A percentile compares a stretch with the other conserved stretches of the same genome.
phyloP scores from a whole-genome alignment of 1,140 invertebrate species.

The Magallana ariakensis region DNA sequence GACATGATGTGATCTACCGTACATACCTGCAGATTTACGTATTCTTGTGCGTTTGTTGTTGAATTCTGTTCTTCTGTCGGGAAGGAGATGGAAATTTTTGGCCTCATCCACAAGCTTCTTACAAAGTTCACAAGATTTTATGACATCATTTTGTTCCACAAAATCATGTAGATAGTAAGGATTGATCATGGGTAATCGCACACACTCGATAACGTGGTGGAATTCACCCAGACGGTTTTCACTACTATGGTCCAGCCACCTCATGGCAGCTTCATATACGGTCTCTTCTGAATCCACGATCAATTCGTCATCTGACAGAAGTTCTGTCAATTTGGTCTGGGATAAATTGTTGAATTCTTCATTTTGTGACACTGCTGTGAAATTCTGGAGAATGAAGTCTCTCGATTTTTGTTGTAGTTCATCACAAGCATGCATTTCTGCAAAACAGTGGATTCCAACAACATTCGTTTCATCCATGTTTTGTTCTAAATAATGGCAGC shows the following conservation, averaged over 20 bases:
- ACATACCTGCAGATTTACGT: constrained; percentile 75
- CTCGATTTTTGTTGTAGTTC: constrained; percentile 81
- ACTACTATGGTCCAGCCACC: constrained; percentile 80
- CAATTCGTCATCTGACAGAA: constrained; percentile 81
- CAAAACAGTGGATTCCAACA: constrained; percentile 83
- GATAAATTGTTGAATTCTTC: constrained; percentile 81
- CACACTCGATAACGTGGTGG: constrained; percentile 80
- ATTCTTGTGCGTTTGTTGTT: constrained; percentile 76
- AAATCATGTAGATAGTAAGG: constrained; percentile 83
- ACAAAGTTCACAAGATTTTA: constrained; percentile 75
- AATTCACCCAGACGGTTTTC: constrained; percentile 65
- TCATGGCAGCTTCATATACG: constrained; percentile 81
- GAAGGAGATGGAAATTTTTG: constrained; percentile 81
- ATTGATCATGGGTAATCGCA: constrained; percentile 81
- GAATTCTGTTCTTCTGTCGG: constrained; percentile 80
- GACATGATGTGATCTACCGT: too few relatives aligned
- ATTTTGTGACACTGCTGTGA: constrained; percentile 72
- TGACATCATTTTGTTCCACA: constrained; percentile 79
- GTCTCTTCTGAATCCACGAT: constrained; percentile 81
- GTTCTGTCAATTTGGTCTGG: constrained; percentile 79
- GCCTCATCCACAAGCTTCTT: constrained; percentile 81
- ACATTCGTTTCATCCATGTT: constrained; percentile 83
- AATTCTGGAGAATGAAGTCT: constrained; percentile 75
- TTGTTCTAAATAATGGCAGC: constrained; percentile 81
- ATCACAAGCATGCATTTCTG: constrained; percentile 82